Percentiles rank a stretch among this genome's conserved stretches.
These are phyloP conservation scores for Tinea trinotella DNA, from an alignment of 2,888 invertebrate species.

Conservation along the genomic window DNA sequence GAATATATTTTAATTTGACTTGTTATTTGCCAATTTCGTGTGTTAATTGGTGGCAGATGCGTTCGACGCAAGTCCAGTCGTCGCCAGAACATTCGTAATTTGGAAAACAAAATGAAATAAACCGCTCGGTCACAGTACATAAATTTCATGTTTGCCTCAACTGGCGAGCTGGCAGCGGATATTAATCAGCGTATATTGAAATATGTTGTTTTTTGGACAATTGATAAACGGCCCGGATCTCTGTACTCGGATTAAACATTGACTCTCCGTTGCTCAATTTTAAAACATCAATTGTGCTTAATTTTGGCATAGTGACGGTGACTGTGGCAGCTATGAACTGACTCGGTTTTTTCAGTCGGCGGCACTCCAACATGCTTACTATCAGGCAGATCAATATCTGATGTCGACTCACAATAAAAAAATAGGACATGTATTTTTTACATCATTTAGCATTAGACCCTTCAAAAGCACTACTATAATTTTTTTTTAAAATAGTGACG, in stretches of 20 bases:
- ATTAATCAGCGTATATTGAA: constrained; percentile 73
- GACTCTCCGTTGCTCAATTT: constrained; percentile 30
- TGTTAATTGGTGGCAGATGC: constrained; percentile 67
- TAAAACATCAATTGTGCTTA: neutral
- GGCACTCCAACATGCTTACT: no score
- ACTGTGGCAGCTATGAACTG: no score
- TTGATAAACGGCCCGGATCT: constrained; percentile 64
- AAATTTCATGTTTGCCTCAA: constrained; percentile 69
- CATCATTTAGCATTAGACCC: no score
- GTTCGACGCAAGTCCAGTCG: constrained; percentile 57
- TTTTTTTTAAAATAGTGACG: no score
- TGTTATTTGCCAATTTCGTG: constrained; percentile 21
- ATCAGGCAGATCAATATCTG: no score
- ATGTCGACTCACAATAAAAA: no score
- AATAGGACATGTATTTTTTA: no score
- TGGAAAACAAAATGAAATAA: constrained; percentile 68
- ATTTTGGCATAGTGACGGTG: no score
- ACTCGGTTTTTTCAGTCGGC: no score
- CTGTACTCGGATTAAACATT: constrained; percentile 61
- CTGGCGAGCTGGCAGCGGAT: constrained; percentile 67
- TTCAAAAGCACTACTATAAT: no score
- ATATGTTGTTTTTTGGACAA: constrained; percentile 70
- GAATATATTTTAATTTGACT: neutral
- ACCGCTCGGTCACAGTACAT: constrained; percentile 67
- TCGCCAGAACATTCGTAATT: constrained; percentile 66